Percentiles rank a stretch among this genome's conserved stretches.
These are phyloP conservation scores for Vespertilio murinus DNA, from an alignment of 2,797 vertebrate genomes.

Conservation along the genomic window DNA sequence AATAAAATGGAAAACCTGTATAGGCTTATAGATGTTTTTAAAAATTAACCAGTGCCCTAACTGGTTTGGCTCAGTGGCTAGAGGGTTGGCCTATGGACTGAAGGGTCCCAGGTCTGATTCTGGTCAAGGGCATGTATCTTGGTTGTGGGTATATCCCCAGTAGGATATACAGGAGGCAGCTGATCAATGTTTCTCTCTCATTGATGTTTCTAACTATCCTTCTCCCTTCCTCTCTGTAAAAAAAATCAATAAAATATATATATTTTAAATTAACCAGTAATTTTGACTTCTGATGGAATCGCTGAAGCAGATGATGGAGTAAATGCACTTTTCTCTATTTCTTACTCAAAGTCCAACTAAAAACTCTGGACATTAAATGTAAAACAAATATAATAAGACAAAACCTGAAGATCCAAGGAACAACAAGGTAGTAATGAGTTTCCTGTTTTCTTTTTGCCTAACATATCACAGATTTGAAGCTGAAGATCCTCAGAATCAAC, in stretches of 20 bases:
- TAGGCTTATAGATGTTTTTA: neutral
- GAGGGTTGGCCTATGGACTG: too few species aligned
- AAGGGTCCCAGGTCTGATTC: too few species aligned
- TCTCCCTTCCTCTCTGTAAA: too few species aligned
- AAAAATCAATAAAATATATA: too few species aligned
- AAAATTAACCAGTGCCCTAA: neutral
- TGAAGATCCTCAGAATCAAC: neutral
- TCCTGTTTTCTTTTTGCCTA: neutral
- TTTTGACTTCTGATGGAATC: neutral
- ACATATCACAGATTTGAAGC: neutral
- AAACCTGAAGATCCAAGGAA: neutral
- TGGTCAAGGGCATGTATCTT: too few species aligned
- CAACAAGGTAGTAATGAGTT: neutral
- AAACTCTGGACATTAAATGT: neutral
- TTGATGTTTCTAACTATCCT: too few species aligned
- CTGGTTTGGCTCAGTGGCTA: too few species aligned
- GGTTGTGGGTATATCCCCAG: too few species aligned
- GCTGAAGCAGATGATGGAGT: neutral
- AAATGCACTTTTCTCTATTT: neutral
- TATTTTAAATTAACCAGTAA: constrained; percentile 12
- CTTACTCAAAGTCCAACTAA: neutral
- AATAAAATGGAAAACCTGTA: neutral
- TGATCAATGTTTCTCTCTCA: too few species aligned
- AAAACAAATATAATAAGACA: neutral
- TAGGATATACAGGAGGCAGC: too few species aligned